Conservation (phyloP, 2,797 vertebrate genomes). For the Paguma larvata region DNA sequence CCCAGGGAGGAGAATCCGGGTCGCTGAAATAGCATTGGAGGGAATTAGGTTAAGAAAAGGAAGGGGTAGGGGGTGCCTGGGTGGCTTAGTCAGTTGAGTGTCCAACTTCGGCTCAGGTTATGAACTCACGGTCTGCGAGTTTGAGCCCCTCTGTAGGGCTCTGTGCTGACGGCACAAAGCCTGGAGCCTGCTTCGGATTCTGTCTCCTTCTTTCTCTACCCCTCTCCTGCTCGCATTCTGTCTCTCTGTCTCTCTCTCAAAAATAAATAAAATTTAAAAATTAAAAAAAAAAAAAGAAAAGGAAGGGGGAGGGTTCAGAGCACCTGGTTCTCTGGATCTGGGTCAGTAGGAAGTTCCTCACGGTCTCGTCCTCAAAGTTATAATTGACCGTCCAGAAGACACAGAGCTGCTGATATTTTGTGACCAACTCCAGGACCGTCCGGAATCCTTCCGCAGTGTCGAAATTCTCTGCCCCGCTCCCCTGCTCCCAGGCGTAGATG, state of each 20-base stretch:
- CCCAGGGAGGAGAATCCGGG: background rate
- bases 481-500: conserved; percentile 87
- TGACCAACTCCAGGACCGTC: conserved; percentile 83
- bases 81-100: too few species aligned
- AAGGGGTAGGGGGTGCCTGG: background rate
- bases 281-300: too few species aligned
- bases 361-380: background rate
- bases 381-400: conserved; percentile 87
- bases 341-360: conserved; percentile 55
- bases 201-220: too few species aligned
- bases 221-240: too few species aligned
- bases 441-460: conserved; percentile 73
- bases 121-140: too few species aligned
- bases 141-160: too few species aligned
- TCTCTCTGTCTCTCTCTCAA: too few species aligned
- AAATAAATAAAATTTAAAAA: too few species aligned
- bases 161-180: too few species aligned
- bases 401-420: conserved; percentile 67
- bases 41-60: background rate
- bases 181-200: too few species aligned
- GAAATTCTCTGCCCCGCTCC: background rate
- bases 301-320: background rate
- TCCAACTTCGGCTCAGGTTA: too few species aligned
- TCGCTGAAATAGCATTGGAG: accelerated
- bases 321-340: conserved; percentile 75